These are phyloP conservation scores for Panzeria rudis DNA, from an alignment of 2,888 invertebrate genomes.

Conservation along the genomic window DNA sequence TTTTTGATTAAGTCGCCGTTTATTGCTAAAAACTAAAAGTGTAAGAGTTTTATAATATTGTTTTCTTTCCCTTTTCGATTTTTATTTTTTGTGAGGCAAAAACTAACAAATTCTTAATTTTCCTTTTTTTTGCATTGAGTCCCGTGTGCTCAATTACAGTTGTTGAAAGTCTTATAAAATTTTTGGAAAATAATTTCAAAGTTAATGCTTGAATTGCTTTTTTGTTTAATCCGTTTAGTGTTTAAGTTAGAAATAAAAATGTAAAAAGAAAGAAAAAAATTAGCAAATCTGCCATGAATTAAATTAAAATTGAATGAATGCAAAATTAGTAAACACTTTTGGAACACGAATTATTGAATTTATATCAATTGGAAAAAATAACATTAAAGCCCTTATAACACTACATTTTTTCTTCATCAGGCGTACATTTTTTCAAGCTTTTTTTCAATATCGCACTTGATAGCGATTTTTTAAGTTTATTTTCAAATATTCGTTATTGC, in stretches of 20 bases:
- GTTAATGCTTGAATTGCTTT: slow-evolving; percentile 35
- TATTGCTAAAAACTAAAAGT: background rate
- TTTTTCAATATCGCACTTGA: too few relatives aligned
- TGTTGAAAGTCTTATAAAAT: slow-evolving; percentile 56
- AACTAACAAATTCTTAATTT: background rate
- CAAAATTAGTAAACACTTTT: slow-evolving; percentile 5
- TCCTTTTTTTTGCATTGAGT: slow-evolving; percentile 26
- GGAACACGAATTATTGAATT: background rate
- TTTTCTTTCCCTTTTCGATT: background rate
- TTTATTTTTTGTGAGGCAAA: background rate
- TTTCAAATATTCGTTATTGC: too few relatives aligned
- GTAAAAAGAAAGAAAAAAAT: background rate
- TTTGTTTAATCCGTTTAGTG: slow-evolving; percentile 24
- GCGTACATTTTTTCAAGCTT: too few relatives aligned
- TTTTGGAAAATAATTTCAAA: slow-evolving; percentile 21
- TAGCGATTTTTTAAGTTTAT: too few relatives aligned
- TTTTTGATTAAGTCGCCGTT: background rate
- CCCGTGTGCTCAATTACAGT: slow-evolving; percentile 62
- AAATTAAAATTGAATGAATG: slow-evolving; percentile 19
- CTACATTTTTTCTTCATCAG: too few relatives aligned
- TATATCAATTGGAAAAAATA: background rate
- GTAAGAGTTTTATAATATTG: background rate
- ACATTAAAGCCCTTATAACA: too few relatives aligned
- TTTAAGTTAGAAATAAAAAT: background rate
- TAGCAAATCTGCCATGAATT: background rate